Percentiles rank a stretch among this genome's conserved stretches.
Conservation (phyloP, 2,797 vertebrate genomes). For the Enteromius fasciolatus region DNA sequence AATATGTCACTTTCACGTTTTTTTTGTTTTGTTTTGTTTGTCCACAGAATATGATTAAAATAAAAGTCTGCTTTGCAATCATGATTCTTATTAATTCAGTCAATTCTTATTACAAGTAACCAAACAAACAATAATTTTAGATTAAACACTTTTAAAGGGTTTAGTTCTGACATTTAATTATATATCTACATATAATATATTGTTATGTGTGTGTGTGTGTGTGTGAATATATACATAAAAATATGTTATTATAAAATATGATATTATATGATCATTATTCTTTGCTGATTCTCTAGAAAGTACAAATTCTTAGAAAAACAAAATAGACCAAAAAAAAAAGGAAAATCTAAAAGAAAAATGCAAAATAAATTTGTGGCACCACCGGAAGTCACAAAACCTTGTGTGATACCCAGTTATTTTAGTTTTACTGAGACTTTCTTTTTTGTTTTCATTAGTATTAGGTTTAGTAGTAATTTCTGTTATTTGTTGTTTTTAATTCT, state of each 20-base stretch:
- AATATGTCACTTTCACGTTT: background rate
- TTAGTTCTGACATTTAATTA: background rate
- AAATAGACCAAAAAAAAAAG: background rate
- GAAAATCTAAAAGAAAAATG: background rate
- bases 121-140: background rate
- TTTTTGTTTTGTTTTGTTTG: background rate
- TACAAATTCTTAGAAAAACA: background rate
- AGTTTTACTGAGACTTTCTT: background rate
- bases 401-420: background rate
- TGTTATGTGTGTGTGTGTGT: too few relatives aligned
- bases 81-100: too few relatives aligned
- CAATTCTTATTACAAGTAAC: too few relatives aligned
- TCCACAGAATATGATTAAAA: slow-evolving; percentile 2
- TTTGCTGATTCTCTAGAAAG: background rate
- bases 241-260: background rate
- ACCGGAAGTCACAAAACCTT: background rate
- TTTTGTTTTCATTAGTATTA: too few relatives aligned
- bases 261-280: background rate
- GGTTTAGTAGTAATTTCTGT: background rate
- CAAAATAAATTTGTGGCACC: background rate
- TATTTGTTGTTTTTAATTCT: background rate
- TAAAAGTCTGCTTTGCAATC: slow-evolving; percentile 14
- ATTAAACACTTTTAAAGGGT: background rate
- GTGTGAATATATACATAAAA: background rate
- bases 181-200: background rate